Base-by-base conservation (phyloP, 2,113 vertebrate genomes). In the Alces alces region DNA sequence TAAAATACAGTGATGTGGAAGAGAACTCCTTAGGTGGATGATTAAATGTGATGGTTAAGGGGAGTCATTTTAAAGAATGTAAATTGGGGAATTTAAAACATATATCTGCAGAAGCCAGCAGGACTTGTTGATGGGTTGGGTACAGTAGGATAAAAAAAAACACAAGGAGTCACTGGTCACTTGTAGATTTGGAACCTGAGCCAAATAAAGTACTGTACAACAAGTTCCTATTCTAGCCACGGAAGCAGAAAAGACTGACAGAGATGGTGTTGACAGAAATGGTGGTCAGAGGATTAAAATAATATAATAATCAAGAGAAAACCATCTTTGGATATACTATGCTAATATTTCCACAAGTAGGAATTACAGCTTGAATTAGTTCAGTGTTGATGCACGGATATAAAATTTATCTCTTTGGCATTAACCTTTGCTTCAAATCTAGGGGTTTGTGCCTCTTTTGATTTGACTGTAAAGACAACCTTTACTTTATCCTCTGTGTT, bases 401-500 rank as follows among this genome's bases (percentile, higher is more conserved):
- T 87, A 89, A 89, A 54, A n/a, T 36, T 2, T 25, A 89, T 91
- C 86, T 25, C 66, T 96, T 96, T 90, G 95, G 11, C 58, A 76
- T 97, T 97, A 96, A 90, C n/a, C 15, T 89, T 95, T 92, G 79
- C n/a, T 92, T 96, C 36, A 96, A 23, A 10, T 93, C 55, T 64
- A 19, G 30, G 50, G 16, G 2, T 92, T 92, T 97, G 28, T 90
- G 27, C 17, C 25, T 57, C 52, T 93, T 83, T 94, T 70, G 13
- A 91, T 92, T 91, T 96, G 23, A 73, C 14, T 93, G 5, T 45
- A 89, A 86, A 92, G n/a, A 28, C 21, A 93, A 54, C 2, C 30
- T 61, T 94, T 88, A 66, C 47, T 80, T 83, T 86, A 66, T 17
- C 6, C 17, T 86, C 61, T 66, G 4, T 89, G 23, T 90, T 97